phyloP scores from a whole-genome alignment of 2,113 vertebrate species.

The Engraulis encrasicolus region DNA sequence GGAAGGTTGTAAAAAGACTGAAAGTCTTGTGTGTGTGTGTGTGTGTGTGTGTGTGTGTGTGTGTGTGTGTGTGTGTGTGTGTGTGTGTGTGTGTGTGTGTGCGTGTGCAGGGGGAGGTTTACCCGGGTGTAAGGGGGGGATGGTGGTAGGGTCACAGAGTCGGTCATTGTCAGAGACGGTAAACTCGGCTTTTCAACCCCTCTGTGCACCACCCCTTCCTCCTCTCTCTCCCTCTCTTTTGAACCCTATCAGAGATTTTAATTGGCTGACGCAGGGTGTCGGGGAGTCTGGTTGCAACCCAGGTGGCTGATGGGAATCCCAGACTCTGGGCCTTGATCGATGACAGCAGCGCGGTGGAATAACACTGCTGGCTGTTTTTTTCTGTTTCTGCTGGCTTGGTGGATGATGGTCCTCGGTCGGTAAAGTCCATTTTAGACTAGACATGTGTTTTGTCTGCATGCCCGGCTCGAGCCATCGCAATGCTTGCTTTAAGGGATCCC shows the following conservation, averaged over 20 bases:
- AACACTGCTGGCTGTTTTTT: constrained; percentile 46
- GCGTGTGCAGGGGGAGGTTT: neutral
- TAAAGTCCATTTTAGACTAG: neutral
- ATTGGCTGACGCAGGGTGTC: constrained; percentile 67
- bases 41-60: no score
- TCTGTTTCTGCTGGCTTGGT: constrained; percentile 23
- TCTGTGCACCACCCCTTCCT: constrained; percentile 17
- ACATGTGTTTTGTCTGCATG: neutral
- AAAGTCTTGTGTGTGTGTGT: constrained; percentile 47
- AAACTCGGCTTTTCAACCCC: constrained; percentile 22
- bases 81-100: constrained; percentile 24
- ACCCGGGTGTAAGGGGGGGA: neutral
- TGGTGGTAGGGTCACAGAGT: constrained; percentile 62
- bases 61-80: no score
- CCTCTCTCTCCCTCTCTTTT: constrained; percentile 49
- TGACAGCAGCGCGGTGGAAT: constrained; percentile 67
- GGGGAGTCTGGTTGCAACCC: constrained; percentile 59
- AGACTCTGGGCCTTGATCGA: constrained; percentile 71
- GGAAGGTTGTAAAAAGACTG: constrained; percentile 63
- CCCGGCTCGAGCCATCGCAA: constrained; percentile 4
- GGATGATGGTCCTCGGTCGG: neutral
- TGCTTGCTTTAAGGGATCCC: neutral
- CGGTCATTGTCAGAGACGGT: constrained; percentile 35
- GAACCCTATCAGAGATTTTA: constrained; percentile 68
- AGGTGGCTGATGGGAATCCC: constrained; percentile 78